Evolutionary conservation across 2,888 invertebrate species (phyloP), one percentile per base, ranked within the genome.

Genomic region (Lasiommata megera): DNA sequence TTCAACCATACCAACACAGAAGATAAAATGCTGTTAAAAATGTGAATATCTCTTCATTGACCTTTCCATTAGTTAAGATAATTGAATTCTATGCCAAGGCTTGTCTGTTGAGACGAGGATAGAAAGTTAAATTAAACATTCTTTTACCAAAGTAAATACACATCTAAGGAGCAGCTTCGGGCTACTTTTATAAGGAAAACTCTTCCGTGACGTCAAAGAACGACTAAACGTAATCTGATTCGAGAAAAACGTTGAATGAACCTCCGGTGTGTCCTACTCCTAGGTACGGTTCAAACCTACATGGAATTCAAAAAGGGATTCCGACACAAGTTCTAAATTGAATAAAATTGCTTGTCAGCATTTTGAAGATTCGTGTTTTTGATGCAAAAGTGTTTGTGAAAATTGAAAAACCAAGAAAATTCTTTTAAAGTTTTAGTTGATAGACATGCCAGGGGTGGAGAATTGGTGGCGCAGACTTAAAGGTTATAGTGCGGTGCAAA

Each of bases 51-150:
- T 31, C 34, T 34, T 34, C 11, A 34, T 34, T 11, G 11, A 34
- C 11, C 11, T 34, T 34, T 3, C 34, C 34, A 34, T 34, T 11
- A 11, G 34, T 11, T 11, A 34, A 34, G 3, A 23, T 9, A 18
- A 23, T 18, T 23, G 11, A 18, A 41, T 43, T 17, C 28, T 28
- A 7, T 46, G 34, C 58, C 43, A 58, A 61, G 55, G 58, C 53
- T 43, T 36, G 40, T 54, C 55, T 54, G 55, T 55, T 48, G 56
- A 48, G 34, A 52, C 37, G 34, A 54, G 23, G 52, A 52, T 62
- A 56, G 56, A 44, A 58, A 53, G 63, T 61, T 63, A 58, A 62
- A 63, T 60, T 62, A 65, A 65, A 63, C 56, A 63, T 63, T 65
- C 57, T 59, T 62, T 63, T 58, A 51, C 52, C 54, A 60, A 63